Conservation (phyloP, 2,797 vertebrate species). For the Echeneis naucrates region DNA sequence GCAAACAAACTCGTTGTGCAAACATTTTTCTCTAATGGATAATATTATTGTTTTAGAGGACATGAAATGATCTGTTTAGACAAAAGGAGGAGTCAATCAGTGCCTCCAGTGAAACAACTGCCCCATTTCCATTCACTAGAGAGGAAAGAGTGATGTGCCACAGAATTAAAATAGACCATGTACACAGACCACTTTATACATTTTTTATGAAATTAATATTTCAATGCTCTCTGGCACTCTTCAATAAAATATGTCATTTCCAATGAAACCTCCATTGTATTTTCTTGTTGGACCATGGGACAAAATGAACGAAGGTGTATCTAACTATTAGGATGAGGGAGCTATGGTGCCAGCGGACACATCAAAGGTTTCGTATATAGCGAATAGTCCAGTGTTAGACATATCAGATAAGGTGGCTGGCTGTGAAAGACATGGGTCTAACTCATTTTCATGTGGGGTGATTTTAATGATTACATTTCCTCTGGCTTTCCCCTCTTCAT, state of each 20-base stretch:
- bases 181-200: conserved; percentile 84
- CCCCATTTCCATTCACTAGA: conserved; percentile 73
- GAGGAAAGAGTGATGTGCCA: conserved; percentile 81
- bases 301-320: conserved; percentile 74
- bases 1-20: conserved; percentile 45
- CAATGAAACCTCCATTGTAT: conserved; percentile 78
- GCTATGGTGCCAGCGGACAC: conserved; percentile 49
- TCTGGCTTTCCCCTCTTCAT: conserved; percentile 68
- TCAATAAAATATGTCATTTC: conserved; percentile 84
- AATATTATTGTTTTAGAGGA: conserved; percentile 61
- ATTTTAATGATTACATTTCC: conserved; percentile 84
- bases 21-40: conserved; percentile 57
- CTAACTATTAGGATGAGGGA: conserved; percentile 58
- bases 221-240: conserved; percentile 77
- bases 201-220: conserved; percentile 88
- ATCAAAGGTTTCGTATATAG: conserved; percentile 65
- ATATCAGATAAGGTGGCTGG: conserved; percentile 76
- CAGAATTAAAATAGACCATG: conserved; percentile 86
- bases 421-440: conserved; percentile 71
- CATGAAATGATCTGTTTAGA: conserved; percentile 69
- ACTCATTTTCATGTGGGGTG: conserved; percentile 78
- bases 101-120: conserved; percentile 75
- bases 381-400: conserved; percentile 60
- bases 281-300: conserved; percentile 63
- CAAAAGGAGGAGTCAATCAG: conserved; percentile 70